phyloP scores from a whole-genome alignment of 2,888 invertebrate species.

The Thymelicus lineola region DNA sequence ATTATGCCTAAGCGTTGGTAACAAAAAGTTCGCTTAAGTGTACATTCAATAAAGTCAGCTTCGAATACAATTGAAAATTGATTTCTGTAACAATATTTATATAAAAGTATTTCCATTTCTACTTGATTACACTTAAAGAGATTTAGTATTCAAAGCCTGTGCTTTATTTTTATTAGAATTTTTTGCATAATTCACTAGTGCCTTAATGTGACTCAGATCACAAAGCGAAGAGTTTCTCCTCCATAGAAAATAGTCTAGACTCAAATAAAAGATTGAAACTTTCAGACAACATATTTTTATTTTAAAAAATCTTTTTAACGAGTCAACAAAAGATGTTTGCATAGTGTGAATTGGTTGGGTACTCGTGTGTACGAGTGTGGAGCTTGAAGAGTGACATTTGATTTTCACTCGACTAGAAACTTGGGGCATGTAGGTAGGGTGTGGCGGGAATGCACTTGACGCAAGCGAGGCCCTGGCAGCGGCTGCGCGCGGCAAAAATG shows the following conservation, averaged over 20 bases:
- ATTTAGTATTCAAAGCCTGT: constrained; percentile 9
- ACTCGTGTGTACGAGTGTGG: constrained; percentile 44
- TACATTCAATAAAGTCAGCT: neutral
- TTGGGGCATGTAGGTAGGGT: constrained; percentile 39
- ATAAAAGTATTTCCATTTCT: constrained; percentile 1
- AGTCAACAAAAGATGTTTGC: constrained; percentile 49
- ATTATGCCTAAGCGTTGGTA: neutral
- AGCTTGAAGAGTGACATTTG: constrained; percentile 48
- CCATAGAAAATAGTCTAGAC: constrained; percentile 45
- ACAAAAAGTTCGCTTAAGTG: neutral
- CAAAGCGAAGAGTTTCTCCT: constrained; percentile 26
- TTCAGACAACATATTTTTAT: constrained; percentile 45
- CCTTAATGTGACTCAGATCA: constrained; percentile 15
- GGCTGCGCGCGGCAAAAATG: constrained; percentile 15
- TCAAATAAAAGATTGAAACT: constrained; percentile 44
- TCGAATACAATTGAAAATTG: neutral
- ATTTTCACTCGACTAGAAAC: constrained; percentile 49
- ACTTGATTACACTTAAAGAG: constrained; percentile 16
- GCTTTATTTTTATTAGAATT: constrained; percentile 10
- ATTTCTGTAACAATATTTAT: constrained; percentile 6
- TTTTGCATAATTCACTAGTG: constrained; percentile 17
- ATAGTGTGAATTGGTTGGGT: constrained; percentile 44
- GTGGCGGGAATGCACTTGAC: constrained; percentile 42
- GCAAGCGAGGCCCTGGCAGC: constrained; percentile 17
- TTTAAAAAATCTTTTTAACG: constrained; percentile 46